phyloP scores from a whole-genome alignment of 2,113 vertebrate species.

The Tympanuchus pallidicinctus region DNA sequence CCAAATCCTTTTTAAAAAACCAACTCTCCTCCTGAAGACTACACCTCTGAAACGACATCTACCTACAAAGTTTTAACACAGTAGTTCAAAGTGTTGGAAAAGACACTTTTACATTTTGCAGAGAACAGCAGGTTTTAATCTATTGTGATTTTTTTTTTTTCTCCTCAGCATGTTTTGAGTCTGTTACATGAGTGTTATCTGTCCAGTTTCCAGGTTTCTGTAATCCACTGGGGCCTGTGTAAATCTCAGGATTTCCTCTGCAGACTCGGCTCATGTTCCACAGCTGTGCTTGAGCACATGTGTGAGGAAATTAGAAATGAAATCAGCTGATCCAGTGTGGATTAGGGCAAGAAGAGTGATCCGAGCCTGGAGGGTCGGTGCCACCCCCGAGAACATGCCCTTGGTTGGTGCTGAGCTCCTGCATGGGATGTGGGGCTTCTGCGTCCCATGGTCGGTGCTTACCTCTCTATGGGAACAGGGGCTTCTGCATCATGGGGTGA shows the following conservation, averaged over 20 bases:
- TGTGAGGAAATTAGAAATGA: slow-evolving; percentile 75
- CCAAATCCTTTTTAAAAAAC: slow-evolving; percentile 11
- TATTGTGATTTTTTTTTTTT: slow-evolving; percentile 11
- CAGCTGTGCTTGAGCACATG: slow-evolving; percentile 74
- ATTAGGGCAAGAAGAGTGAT: slow-evolving; percentile 19
- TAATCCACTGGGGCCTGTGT: slow-evolving; percentile 70
- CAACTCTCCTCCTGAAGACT: slow-evolving; percentile 21
- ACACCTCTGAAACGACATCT: slow-evolving; percentile 55
- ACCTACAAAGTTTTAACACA: slow-evolving; percentile 49
- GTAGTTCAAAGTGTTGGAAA: slow-evolving; percentile 73
- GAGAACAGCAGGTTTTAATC: slow-evolving; percentile 74
- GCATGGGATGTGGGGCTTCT: neutral
- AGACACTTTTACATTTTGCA: slow-evolving; percentile 61
- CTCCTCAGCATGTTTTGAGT: slow-evolving; percentile 54
- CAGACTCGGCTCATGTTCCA: slow-evolving; percentile 71
- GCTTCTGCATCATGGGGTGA: neutral
- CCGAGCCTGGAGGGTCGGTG: neutral
- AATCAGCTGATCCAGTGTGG: slow-evolving; percentile 71
- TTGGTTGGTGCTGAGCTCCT: rapidly evolving
- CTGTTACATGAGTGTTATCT: slow-evolving; percentile 71
- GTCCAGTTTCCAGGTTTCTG: slow-evolving; percentile 71
- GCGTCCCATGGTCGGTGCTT: rapidly evolving
- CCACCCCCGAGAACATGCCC: neutral
- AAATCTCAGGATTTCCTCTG: slow-evolving; percentile 79
- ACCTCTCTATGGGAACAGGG: rapidly evolving